These are phyloP conservation scores for Cherax quadricarinatus DNA, from an alignment of 1,140 invertebrate genomes.

Conservation along the genomic window DNA sequence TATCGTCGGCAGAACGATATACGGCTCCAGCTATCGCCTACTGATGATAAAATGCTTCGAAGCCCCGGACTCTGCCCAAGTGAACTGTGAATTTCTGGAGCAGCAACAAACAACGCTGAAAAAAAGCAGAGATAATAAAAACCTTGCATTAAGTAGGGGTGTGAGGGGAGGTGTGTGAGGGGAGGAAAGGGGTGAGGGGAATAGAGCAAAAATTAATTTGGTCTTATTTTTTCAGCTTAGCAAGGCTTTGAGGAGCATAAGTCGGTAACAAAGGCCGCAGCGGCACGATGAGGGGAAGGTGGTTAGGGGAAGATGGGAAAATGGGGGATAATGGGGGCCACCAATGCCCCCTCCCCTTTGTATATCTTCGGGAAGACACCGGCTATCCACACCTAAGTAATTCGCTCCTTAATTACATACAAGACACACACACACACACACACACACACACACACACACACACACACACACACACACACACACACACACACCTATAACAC, in stretches of 20 bases:
- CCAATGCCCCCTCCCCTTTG: too few species aligned
- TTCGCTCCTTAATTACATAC: not conserved
- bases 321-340: too few species aligned
- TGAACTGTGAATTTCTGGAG: too few species aligned
- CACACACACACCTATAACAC: not conserved
- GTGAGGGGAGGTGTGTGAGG: not conserved
- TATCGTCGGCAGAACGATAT: too few species aligned
- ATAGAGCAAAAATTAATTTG: constrained; percentile 21
- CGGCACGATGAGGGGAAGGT: not conserved
- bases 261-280: constrained; percentile 25
- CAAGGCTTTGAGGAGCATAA: constrained; percentile 43
- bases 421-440: not conserved
- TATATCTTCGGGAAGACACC: too few species aligned
- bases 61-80: too few species aligned
- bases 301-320: too few species aligned
- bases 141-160: not conserved
- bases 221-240: constrained; percentile 49
- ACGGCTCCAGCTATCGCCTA: too few species aligned
- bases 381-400: not conserved
- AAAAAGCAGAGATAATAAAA: not conserved
- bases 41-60: too few species aligned
- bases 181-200: not conserved
- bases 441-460: constrained; percentile 8
- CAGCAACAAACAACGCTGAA: too few species aligned
- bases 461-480: not conserved